Evolutionary conservation across 2,888 invertebrate genomes (phyloP), one percentile per base, ranked within the genome.

Genomic region (Microctonus hyperodae): DNA sequence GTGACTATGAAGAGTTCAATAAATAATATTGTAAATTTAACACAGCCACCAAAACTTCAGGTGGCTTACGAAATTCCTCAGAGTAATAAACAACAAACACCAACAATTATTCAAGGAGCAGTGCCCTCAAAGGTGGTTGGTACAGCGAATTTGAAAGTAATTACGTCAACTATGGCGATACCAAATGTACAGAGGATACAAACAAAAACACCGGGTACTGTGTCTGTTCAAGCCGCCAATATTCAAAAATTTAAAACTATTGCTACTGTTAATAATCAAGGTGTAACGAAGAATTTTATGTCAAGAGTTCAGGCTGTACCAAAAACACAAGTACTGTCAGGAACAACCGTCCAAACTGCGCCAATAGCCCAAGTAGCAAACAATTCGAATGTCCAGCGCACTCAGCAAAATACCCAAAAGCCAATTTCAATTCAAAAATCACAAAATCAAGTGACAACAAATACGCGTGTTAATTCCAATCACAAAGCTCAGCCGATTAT

Each of bases 131-230:
- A 68, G 9, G 63, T 72, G 9, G 53, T 69, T 16, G 66, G 59
- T 55, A 69, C 71, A 22, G 70, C 74, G 0, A 71, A 73, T 44
- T 74, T 78, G 5, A 78, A 79, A 33, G 65, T 75, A 1, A 72
- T 77, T 28, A 70, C 70, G 35, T 67, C 73, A 4, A 70, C 72
- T 10, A 69, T 74, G 20, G 63, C 75, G 10, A 64, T 78, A 37
- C 67, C 76, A 9, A 79, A 79, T 60, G 65, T 80, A 13, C 81
- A 80, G 20, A 78, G 77, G 73, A 73, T 79, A 73, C 77, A 79
- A 51, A 73, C 77, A 0, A 81, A 80, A 35, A 33, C 76, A 0
- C 76, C 76, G 53, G 70, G 66, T 53, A 64, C 69, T 0, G 74
- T 55, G 10, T 33, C 75, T 28, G 48, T 72, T 10, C 80, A 78